Evolutionary conservation across 2,888 invertebrate genomes (phyloP).

Genomic region (Quadroppia sp.): DNA sequence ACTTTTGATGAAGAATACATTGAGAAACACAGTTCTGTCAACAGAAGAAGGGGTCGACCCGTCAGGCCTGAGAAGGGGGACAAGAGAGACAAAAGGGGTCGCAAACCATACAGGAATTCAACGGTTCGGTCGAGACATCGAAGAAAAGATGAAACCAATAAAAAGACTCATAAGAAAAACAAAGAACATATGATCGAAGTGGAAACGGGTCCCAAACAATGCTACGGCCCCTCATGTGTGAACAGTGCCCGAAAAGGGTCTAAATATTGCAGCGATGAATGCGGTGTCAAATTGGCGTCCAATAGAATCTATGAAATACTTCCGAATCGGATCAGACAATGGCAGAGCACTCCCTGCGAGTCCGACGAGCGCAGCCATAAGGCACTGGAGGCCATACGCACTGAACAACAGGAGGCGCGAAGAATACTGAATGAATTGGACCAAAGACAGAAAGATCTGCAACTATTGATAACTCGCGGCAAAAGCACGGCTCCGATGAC

Average conservation of each 20-base stretch:
- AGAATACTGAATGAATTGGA: constrained; percentile 64
- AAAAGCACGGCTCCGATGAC: constrained; percentile 60
- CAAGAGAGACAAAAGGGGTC: constrained; percentile 30
- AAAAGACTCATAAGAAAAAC: constrained; percentile 30
- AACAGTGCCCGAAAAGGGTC: constrained; percentile 71
- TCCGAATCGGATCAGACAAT: constrained; percentile 85
- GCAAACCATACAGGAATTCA: constrained; percentile 36
- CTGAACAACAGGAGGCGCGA: constrained; percentile 46
- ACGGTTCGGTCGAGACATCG: constrained; percentile 19
- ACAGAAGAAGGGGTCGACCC: constrained; percentile 42
- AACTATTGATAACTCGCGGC: constrained; percentile 72
- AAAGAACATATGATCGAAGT: constrained; percentile 24
- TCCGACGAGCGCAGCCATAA: constrained; percentile 75
- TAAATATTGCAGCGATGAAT: constrained; percentile 89
- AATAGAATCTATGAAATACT: constrained; percentile 62
- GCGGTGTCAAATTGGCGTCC: constrained; percentile 82
- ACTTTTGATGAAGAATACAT: not conserved
- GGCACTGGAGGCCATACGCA: constrained; percentile 60
- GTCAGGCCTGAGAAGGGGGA: constrained; percentile 28
- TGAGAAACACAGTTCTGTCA: not conserved
- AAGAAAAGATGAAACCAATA: constrained; percentile 36
- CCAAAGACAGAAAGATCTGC: constrained; percentile 69
- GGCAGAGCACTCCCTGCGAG: constrained; percentile 77
- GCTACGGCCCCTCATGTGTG: constrained; percentile 83
- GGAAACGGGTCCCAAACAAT: constrained; percentile 63